Base-by-base conservation (phyloP, 2,888 invertebrate species). In the Metallyticus violacea region DNA sequence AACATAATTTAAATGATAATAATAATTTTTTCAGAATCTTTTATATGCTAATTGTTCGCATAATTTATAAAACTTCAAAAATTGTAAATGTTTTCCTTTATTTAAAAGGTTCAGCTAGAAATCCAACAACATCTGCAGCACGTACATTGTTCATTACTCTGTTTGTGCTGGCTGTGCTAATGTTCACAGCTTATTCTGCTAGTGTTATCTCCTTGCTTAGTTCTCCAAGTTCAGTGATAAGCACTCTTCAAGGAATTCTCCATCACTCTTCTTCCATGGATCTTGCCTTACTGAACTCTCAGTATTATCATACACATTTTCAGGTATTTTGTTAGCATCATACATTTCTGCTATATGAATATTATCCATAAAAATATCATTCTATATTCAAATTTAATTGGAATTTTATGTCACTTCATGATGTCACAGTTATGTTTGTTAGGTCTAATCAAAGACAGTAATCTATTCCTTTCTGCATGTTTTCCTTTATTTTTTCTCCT, bases 111-210 rank as follows among this genome's bases (percentile, higher is more conserved):
- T 84, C 79, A 27, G 79, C 86, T 26, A 85, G 88, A 25, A 88
- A 88, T 78, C 88, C 88, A 22, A 85, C 79, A 27, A 88, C 88
- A 9, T 84, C 85, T 40, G 88, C 88, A 22, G 88, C 88, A 22
- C 79, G 88, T 27, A 88, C 86, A 26, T 29, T 88, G 29, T 88
- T 88, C 79, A 85, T 88, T 26, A 83, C 85, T 22, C 83, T 88
- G 77, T 88, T 88, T 40, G 85, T 87, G 27, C 76, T 88, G 80
- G 87, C 88, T 15, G 88, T 88, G 26, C 77, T 88, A 22, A 82
- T 85, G 7, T 88, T 86, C 85, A 88, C 88, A 25, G 88, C 88
- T 9, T 88, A 88, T 79, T 88, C 88, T 15, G 88, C 88, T 6
- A 86, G 86, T 28, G 86, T 88, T 29, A 88, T 88, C 28, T 87